These are phyloP conservation scores for Eubasilissa splendida DNA, from an alignment of 2,888 invertebrate genomes.

Conservation along the genomic window DNA sequence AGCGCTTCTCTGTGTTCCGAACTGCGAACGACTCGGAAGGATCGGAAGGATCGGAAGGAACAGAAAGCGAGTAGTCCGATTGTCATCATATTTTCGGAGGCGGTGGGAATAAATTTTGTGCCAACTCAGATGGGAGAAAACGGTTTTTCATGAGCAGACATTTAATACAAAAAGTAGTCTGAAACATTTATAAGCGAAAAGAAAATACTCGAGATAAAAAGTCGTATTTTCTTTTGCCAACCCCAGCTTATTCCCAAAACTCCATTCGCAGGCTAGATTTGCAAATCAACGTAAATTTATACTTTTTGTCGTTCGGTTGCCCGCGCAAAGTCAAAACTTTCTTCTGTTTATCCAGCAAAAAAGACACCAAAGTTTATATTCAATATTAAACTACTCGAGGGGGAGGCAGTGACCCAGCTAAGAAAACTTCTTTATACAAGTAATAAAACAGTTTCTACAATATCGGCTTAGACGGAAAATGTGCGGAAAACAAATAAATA, in stretches of 20 bases:
- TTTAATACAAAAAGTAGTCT: constrained; percentile 54
- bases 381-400: constrained; percentile 57
- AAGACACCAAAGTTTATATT: constrained; percentile 51
- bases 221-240: constrained; percentile 55
- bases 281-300: constrained; percentile 59
- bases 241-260: constrained; percentile 54
- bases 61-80: constrained; percentile 32
- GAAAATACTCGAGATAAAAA: constrained; percentile 54
- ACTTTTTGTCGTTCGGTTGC: constrained; percentile 51
- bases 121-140: constrained; percentile 39
- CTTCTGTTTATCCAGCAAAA: constrained; percentile 53
- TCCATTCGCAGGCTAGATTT: constrained; percentile 53
- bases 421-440: constrained; percentile 34
- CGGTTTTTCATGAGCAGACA: constrained; percentile 51
- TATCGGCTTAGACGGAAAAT: constrained; percentile 4
- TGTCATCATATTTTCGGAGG: constrained; percentile 54
- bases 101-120: constrained; percentile 51
- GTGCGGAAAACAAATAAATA: too few species aligned
- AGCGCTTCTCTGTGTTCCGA: not conserved
- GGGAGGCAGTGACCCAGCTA: constrained; percentile 28
- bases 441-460: constrained; percentile 41
- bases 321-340: constrained; percentile 54
- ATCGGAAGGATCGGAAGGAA: constrained; percentile 17
- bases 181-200: constrained; percentile 58
- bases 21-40: constrained; percentile 29